These are phyloP conservation scores for Zootermopsis nevadensis DNA, from an alignment of 2,888 invertebrate species.

Conservation along the genomic window DNA sequence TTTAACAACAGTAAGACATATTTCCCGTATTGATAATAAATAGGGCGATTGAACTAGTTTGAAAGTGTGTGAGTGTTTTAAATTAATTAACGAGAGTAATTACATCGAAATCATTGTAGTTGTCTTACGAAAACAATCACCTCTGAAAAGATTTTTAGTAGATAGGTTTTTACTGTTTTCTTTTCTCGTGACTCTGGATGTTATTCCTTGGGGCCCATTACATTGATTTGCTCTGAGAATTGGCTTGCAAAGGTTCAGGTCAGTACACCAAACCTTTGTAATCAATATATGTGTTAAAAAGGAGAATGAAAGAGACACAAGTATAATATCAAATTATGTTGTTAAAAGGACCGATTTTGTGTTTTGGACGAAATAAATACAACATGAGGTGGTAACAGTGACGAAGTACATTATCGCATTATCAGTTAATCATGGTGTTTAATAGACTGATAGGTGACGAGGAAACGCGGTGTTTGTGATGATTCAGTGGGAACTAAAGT, in stretches of 20 bases:
- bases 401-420: background rate
- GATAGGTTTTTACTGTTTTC: slow-evolving; percentile 12
- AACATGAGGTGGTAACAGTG: background rate
- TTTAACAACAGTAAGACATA: too few relatives aligned
- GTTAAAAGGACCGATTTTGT: background rate
- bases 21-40: too few relatives aligned
- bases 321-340: background rate
- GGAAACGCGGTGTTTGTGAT: background rate
- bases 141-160: background rate
- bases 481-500: background rate
- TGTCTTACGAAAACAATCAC: background rate
- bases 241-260: background rate
- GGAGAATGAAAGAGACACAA: background rate
- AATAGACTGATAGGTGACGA: background rate
- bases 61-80: too few relatives aligned
- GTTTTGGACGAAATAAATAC: background rate
- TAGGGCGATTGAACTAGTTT: too few relatives aligned
- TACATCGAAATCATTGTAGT: background rate
- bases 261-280: background rate
- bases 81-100: background rate
- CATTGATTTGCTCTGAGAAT: slow-evolving; percentile 43
- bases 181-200: slow-evolving; percentile 24
- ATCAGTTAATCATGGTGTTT: background rate
- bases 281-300: slow-evolving; percentile 24
- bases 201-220: slow-evolving; percentile 45